Base-by-base conservation (phyloP, 2,888 invertebrate species). In the Leptinotarsa peninsularis region DNA sequence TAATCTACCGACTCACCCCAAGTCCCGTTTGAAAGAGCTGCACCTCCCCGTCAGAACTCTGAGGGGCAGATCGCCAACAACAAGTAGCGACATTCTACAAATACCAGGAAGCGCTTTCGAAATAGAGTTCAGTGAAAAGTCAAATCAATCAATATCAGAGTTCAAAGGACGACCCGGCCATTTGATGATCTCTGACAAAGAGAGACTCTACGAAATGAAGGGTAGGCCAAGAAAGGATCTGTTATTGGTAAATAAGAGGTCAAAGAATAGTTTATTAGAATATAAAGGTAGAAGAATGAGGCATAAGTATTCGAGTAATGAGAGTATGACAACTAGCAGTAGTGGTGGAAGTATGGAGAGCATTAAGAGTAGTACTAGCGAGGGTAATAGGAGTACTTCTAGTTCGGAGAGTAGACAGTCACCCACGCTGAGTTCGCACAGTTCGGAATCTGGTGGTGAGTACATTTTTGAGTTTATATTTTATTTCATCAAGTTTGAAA, bases 281-380 rank as follows among this genome's bases (percentile, higher is more conserved):
- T 93, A 93, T 87, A 93, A 93, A 87, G 91, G 92, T 81, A 90
- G 93, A 87, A 69, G 92, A 81, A 89, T 93, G 78, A 89, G 92
- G 80, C 88, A 88, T 73, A 91, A 91, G 81, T 94, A 93, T 87
- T 94, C 94, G 10, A 95, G 95, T 84, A 95, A 95, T 49, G 96
- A 96, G 88, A 95, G 95, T 87, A 95, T 96, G 92, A 95, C 95
- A 50, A 95, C 95, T 10, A 95, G 95, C 85, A 95, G 95, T 88
- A 95, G 95, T 85, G 95, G 94, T 70, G 95, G 95, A 63, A 96
- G 96, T 87, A 94, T 96, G 93, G 96, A 96, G 86, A 96, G 96
- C 73, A 89, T 96, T 78, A 91, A 95, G 79, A 95, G 95, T 88
- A 95, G 95, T 87, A 95, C 95, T 74, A 96, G 96, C 87, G 96